A percentile compares a stretch with the other conserved stretches of the same genome.
Conservation (phyloP, 2,797 vertebrate species). For the Centropyge bicolor region DNA sequence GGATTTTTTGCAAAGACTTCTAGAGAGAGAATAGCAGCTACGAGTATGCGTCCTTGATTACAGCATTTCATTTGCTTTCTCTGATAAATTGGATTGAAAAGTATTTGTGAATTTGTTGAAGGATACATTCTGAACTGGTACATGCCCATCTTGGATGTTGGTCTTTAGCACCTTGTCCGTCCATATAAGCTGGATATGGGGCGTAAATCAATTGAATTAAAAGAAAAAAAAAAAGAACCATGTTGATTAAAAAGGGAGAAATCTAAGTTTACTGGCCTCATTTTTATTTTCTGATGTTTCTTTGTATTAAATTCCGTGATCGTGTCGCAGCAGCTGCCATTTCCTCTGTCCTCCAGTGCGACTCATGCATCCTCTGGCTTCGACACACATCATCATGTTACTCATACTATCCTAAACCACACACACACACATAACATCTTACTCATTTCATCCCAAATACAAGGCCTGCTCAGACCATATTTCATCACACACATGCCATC, state of each 20-base stretch:
- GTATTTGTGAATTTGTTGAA: background rate
- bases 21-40: background rate
- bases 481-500: slow-evolving; percentile 50
- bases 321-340: slow-evolving; percentile 41
- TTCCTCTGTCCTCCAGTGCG: slow-evolving; percentile 46
- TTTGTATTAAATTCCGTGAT: slow-evolving; percentile 15
- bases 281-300: slow-evolving; percentile 18
- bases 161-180: background rate
- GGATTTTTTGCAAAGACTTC: background rate
- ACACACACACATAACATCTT: slow-evolving; percentile 47
- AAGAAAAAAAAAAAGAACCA: background rate
- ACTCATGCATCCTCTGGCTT: slow-evolving; percentile 73
- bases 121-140: background rate
- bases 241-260: background rate
- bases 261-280: background rate
- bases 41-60: background rate
- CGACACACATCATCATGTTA: slow-evolving; percentile 56
- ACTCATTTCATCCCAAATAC: slow-evolving; percentile 65
- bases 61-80: background rate
- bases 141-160: background rate
- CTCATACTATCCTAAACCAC: slow-evolving; percentile 50
- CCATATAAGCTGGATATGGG: background rate
- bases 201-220: slow-evolving; percentile 6
- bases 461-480: slow-evolving; percentile 47
- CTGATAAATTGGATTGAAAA: background rate